Evolutionary conservation across 2,113 vertebrate species (phyloP).

Genomic region (Cyprinus carpio): DNA sequence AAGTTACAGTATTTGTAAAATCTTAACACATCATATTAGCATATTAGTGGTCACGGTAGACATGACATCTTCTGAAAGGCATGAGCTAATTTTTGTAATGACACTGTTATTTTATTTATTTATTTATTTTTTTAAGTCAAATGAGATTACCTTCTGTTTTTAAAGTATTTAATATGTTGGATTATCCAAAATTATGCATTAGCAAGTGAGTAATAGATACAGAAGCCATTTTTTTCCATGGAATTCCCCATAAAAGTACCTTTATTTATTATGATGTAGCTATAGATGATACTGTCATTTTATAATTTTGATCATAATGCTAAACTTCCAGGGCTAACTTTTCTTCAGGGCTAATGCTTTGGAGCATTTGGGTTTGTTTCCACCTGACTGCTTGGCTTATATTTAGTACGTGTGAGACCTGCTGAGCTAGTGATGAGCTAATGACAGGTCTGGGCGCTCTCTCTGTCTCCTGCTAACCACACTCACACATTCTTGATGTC

Average conservation of each 20-base stretch:
- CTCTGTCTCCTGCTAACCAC: conserved; percentile 63
- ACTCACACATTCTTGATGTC: conserved; percentile 47
- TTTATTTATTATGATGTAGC: not conserved
- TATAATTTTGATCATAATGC: not conserved
- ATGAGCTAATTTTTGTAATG: not conserved
- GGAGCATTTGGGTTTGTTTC: not conserved
- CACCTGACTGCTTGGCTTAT: conserved; percentile 52
- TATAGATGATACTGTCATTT: not conserved
- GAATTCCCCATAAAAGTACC: not conserved
- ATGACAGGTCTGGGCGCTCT: conserved; percentile 67
- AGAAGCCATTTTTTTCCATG: not conserved
- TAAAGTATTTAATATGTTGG: not conserved
- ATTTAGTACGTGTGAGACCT: conserved; percentile 60
- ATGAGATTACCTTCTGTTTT: not conserved
- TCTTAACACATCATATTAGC: conserved; percentile 20
- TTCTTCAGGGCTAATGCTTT: not conserved
- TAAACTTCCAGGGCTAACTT: not conserved
- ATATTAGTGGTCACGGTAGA: conserved; percentile 27
- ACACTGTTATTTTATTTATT: conserved; percentile 10
- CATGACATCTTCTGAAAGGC: conserved; percentile 17
- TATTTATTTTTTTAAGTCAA: not conserved
- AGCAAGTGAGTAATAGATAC: not conserved
- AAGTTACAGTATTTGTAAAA: conserved; percentile 12
- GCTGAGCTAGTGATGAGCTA: conserved; percentile 70
- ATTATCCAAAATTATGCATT: not conserved